Base-by-base conservation (phyloP, 2,113 vertebrate species). In the Ceyx melanurus region DNA sequence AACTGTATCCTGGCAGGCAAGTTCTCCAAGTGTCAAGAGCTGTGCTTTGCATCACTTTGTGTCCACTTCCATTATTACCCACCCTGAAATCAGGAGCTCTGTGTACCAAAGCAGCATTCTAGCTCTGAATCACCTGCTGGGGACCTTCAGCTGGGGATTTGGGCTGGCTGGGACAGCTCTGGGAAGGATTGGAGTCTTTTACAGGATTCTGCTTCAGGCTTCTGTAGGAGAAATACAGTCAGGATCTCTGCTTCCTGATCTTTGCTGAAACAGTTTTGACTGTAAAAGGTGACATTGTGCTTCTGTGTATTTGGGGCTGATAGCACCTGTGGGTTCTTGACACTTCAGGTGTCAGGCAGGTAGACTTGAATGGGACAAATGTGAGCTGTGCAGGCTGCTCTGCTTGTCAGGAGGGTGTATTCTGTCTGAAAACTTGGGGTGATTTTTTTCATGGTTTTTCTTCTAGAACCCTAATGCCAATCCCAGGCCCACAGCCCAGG, bases 401-500 rank as follows among this genome's bases (percentile, higher is more conserved):
- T 33, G 35, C 64, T 22, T 33, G 17, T 17, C 50, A 37, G 33
- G 15, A 45, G 40, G 48, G 15, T 19, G 3, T 70, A 8, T 28
- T 28, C 12, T 40, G 65, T 54, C 71, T 93, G 20, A 80, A 80
- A 46, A n/a, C 7, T 13, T 33, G 17, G 29, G 54, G 22, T 50
- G 53, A 16, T 35, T 50, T 23, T 9, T 45, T 33, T 26, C 7
- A 45, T 46, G 9, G 12, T 93, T 85, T 95, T 25, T 35, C 51
- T 87, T 77, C 33, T 90, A 99, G 99, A 99, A 99, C 98, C 98
- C 99, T 87, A 99, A 98, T 3, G 98, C 99, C 91, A 99, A 98
- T 96, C 99, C 99, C 29, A 98, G 98, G 90, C 98, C 99, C 92
- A 99, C 99, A 67, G 98, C 98, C 93, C 99, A 99, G 97, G 99